Percentiles rank a stretch among this genome's conserved stretches.
These are phyloP conservation scores for Dreissena polymorpha DNA, from an alignment of 1,140 invertebrate genomes.

Conservation along the genomic window DNA sequence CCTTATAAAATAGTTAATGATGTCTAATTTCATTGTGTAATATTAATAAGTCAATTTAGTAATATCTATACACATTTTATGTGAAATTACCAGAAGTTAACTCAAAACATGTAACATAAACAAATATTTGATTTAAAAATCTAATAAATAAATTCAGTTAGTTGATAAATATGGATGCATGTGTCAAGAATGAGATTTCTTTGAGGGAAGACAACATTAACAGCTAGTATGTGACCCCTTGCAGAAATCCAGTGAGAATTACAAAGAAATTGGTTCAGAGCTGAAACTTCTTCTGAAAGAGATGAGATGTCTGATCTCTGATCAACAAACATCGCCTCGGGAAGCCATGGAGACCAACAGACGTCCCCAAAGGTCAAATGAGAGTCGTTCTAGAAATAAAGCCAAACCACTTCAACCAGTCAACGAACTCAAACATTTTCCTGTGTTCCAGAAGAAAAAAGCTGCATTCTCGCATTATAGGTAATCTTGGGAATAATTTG, in stretches of 20 bases:
- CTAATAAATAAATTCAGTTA: too few species aligned
- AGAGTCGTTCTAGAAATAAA: too few species aligned
- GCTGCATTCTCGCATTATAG: conserved; percentile 41
- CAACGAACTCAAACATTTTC: conserved; percentile 4
- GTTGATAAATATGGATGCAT: too few species aligned
- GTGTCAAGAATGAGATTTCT: too few species aligned
- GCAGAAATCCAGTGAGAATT: conserved; percentile 41
- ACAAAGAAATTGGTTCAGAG: conserved; percentile 52
- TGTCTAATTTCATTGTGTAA: too few species aligned
- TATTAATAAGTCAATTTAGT: too few species aligned
- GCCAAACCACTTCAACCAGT: not conserved
- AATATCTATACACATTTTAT: too few species aligned
- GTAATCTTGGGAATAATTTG: not conserved
- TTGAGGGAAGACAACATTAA: too few species aligned
- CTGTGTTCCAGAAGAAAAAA: conserved; percentile 25
- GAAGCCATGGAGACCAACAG: not conserved
- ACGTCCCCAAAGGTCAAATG: not conserved
- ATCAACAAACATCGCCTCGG: conserved; percentile 4
- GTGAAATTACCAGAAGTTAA: too few species aligned
- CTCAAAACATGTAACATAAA: too few species aligned
- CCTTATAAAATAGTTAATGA: too few species aligned
- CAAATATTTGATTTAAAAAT: too few species aligned
- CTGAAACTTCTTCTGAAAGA: conserved; percentile 37
- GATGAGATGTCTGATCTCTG: conserved; percentile 39
- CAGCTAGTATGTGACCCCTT: not conserved